These are phyloP conservation scores for Ctenopoma kingsleyae DNA, from an alignment of 2,797 vertebrate genomes.

Conservation along the genomic window DNA sequence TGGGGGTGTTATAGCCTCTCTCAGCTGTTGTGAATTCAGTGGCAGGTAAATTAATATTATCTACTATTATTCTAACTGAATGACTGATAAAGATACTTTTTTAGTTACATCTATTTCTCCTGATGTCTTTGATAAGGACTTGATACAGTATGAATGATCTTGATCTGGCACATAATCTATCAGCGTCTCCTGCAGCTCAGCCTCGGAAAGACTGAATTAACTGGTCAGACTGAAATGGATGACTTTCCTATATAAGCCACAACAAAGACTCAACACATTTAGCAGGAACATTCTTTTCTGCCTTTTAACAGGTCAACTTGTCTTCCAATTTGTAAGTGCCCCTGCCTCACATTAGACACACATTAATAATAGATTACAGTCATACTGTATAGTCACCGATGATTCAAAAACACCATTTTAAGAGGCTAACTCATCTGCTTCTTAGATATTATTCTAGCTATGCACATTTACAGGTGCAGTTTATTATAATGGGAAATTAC, in stretches of 20 bases:
- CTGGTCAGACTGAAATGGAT: conserved; percentile 73
- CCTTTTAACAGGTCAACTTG: conserved; percentile 44
- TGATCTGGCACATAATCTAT: no score
- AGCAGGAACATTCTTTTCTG: conserved; percentile 47
- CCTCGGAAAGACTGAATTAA: conserved; percentile 66
- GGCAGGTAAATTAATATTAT: conserved; percentile 35
- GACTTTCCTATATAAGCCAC: conserved; percentile 71
- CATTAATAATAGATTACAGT: conserved; percentile 66
- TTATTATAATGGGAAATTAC: conserved; percentile 29
- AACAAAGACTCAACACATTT: conserved; percentile 55
- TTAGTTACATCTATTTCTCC: conserved; percentile 49
- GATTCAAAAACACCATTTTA: conserved; percentile 38
- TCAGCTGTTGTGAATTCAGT: conserved; percentile 22
- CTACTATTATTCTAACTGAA: conserved; percentile 30
- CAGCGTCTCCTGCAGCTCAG: not conserved
- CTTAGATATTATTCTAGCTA: conserved; percentile 23
- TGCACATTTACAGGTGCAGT: conserved; percentile 15
- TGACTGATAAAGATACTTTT: conserved; percentile 39
- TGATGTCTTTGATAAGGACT: conserved; percentile 48
- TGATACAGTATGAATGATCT: conserved; percentile 46
- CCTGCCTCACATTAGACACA: conserved; percentile 43
- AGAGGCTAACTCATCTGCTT: conserved; percentile 33
- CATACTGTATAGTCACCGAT: conserved; percentile 49
- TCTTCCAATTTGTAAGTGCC: conserved; percentile 60
- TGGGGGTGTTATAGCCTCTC: no score